Evolutionary conservation across 1,140 invertebrate genomes (phyloP), one percentile per base, ranked within the genome.

Genomic region (Cherax quadricarinatus): DNA sequence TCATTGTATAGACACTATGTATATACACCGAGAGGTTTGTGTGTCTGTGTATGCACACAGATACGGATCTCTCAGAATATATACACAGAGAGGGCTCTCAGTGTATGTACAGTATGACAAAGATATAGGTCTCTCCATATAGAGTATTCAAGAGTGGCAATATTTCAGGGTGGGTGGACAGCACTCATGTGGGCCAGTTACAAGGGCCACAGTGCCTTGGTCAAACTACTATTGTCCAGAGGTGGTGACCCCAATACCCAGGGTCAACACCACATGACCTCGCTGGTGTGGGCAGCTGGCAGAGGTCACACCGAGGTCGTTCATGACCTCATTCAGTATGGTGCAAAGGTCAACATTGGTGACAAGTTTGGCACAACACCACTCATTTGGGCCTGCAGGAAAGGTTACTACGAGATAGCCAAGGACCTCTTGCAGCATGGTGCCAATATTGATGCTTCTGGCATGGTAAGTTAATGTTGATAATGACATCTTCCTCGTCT

Each of bases 101-200:
- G 30, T 41, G 30, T 41, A 41, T 41, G 2, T 41, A 41, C 30
- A 41, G 0, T 41, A 41, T 41, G 30, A 41, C 2, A 41, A 2
- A 41, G 30, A 41, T 41, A 41, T 41, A 41, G 30, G 30, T 41
- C 30, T 41, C 30, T 41, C 2, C 30, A 2, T 41, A 41, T 41
- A 41, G 30, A 41, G 30, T 41, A 41, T 41, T n/a, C n/a, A 41
- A 1, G 2, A 41, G 30, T 41, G 30, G 30, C 30, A 41, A 41
- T 41, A 41, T 57, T 57, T 93, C 94, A 99, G 98, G 98, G 98
- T 94, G 98, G 98, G 48, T 99, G 99, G 99, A 98, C 98, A 3
- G 96, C 98, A 1, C 96, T 99, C 70, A 99, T 99, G 98, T 99
- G 99, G 99, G 98, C 98, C 0, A 97, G 97, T 10, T 99, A 99